Conservation (phyloP, 2,113 vertebrate species). For the Physeter macrocephalus region DNA sequence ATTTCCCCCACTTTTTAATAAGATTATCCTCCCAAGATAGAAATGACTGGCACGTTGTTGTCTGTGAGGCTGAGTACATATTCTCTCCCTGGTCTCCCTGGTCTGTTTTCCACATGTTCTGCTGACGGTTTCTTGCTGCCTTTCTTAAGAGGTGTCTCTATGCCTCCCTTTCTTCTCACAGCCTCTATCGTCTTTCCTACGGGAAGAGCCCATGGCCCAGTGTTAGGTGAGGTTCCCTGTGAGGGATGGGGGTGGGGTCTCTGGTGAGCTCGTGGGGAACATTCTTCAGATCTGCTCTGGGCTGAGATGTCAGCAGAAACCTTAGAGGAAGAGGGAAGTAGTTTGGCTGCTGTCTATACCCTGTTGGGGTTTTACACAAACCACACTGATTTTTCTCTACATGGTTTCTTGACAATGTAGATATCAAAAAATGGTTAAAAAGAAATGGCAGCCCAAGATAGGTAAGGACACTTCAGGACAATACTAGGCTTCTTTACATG, state of each 20-base stretch:
- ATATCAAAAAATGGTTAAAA: constrained; percentile 32
- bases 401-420: constrained; percentile 20
- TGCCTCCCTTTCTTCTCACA: neutral
- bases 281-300: neutral
- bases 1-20: neutral
- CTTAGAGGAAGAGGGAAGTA: constrained; percentile 4
- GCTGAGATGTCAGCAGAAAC: neutral
- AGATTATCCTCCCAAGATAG: neutral
- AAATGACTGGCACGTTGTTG: neutral
- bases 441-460: neutral
- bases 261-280: neutral
- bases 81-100: neutral
- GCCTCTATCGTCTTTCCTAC: neutral
- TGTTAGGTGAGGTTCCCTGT: neutral
- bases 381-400: constrained; percentile 42
- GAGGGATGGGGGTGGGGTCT: too few species aligned
- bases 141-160: neutral
- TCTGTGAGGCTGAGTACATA: neutral
- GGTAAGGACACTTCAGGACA: neutral
- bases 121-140: neutral
- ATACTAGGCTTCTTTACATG: neutral
- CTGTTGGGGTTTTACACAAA: constrained; percentile 23
- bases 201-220: neutral
- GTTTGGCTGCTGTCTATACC: neutral
- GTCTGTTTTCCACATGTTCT: neutral